Percentiles rank a stretch among this genome's conserved stretches.
phyloP scores from a whole-genome alignment of 1,140 invertebrate genomes.

The Calycopis cecrops region DNA sequence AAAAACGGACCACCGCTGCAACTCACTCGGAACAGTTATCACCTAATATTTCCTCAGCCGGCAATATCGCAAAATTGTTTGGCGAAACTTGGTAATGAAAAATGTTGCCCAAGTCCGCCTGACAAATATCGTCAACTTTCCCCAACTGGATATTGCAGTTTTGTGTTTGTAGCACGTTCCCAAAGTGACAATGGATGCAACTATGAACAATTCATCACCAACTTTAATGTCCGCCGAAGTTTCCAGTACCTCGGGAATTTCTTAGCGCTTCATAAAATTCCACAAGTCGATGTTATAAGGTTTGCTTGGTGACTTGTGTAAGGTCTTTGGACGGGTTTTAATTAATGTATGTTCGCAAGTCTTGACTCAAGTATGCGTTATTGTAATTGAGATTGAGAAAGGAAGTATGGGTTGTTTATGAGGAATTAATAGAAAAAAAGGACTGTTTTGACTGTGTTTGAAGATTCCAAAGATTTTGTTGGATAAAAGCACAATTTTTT shows the following conservation, averaged over 20 bases:
- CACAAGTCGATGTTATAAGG: not conserved
- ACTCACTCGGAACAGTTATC: constrained; percentile 34
- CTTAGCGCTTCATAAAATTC: no score
- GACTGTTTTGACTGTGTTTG: no score
- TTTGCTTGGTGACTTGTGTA: not conserved
- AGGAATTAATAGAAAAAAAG: no score
- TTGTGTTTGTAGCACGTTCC: constrained; percentile 24
- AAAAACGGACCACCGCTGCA: not conserved
- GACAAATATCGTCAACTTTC: constrained; percentile 37
- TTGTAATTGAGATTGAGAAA: no score
- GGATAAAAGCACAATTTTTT: no score
- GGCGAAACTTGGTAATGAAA: constrained; percentile 43
- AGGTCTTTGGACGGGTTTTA: no score
- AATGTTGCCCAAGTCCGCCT: constrained; percentile 30
- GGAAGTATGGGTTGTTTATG: no score
- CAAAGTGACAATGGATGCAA: constrained; percentile 24
- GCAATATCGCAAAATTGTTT: constrained; percentile 29
- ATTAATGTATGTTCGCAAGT: no score
- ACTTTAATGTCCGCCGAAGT: constrained; percentile 22
- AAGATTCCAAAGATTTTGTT: no score
- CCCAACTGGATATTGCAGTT: constrained; percentile 33
- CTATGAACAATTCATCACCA: constrained; percentile 29
- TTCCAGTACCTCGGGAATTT: no score
- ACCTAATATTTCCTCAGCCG: constrained; percentile 33
- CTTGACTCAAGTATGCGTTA: no score